Evolutionary conservation across 2,113 vertebrate species (phyloP), one percentile per base, ranked within the genome.

Genomic region (Pogona vitticeps): DNA sequence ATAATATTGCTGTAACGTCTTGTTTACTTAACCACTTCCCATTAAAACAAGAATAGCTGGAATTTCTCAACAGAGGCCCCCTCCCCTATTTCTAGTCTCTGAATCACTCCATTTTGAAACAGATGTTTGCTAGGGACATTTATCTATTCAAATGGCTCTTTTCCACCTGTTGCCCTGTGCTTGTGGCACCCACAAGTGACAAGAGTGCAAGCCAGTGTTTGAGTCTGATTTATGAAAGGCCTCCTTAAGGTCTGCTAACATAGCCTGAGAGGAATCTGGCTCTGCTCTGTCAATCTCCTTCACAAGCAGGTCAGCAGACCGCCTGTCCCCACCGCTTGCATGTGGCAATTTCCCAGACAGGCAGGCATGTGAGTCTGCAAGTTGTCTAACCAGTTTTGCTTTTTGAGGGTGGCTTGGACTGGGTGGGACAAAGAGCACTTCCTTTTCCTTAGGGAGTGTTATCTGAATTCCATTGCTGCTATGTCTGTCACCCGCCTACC

Each of bases 331-430:
- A 87, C 14, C 3, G 46, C 46, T 40, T 61, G 65, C 91, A 91
- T 85, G 87, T 91, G 0, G 85, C 90, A 91, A 42, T 75, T 75
- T 75, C 20, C n/a, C 38, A 42, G 72, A 75, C 20, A 7, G 9
- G 9, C 38, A 75, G 72, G 36, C 65, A 26, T 13, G 65, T 26
- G 72, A 26, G 18, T 73, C 71, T 73, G 36, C 20, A 52, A 85
- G 92, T 88, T 82, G 94, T 23, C 92, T 82, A 85, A 94, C 94
- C 92, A 92, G 93, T 94, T 94, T 91, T 52, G 46, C 46, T 52
- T 52, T 52, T 52, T 52, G n/a, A n/a, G n/a, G n/a, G 5, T 52
- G 5, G 5, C 10, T 52, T 73, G 89, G 46, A 2, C 79, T 23
- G 89, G 85, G 82, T 86, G 33, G 8, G 9, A 83, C 76, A 87